These are phyloP conservation scores for Cosmopolites sordidus DNA, from an alignment of 2,888 invertebrate species.

Conservation along the genomic window DNA sequence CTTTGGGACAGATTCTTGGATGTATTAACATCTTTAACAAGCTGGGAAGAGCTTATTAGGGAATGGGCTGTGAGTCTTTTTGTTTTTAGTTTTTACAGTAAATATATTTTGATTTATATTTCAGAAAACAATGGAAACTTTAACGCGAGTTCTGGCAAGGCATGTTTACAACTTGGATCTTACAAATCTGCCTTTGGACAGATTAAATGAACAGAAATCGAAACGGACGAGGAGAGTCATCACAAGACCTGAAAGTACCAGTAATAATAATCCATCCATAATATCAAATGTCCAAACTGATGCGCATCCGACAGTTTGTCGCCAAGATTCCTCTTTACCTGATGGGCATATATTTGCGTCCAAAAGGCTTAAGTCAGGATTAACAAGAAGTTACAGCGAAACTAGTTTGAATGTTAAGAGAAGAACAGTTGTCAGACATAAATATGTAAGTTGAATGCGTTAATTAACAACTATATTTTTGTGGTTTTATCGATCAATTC, in stretches of 20 bases:
- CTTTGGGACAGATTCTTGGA: slow-evolving; percentile 92
- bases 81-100: neutral
- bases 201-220: slow-evolving; percentile 73
- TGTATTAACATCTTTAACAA: slow-evolving; percentile 81
- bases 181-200: slow-evolving; percentile 76
- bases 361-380: slow-evolving; percentile 35
- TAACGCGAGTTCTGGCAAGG: slow-evolving; percentile 89
- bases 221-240: slow-evolving; percentile 57
- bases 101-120: no score
- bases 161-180: slow-evolving; percentile 94
- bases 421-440: slow-evolving; percentile 35
- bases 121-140: slow-evolving; percentile 93
- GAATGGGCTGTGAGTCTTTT: slow-evolving; percentile 88
- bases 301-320: slow-evolving; percentile 16
- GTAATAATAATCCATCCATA: slow-evolving; percentile 1
- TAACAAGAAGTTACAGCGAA: slow-evolving; percentile 55
- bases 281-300: neutral
- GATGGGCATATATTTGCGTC: slow-evolving; percentile 37
- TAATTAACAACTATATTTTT: neutral
- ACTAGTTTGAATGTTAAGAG: slow-evolving; percentile 50
- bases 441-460: slow-evolving; percentile 31
- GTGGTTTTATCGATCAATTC: no score
- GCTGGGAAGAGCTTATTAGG: slow-evolving; percentile 90
- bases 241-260: slow-evolving; percentile 31
- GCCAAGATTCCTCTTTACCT: slow-evolving; percentile 44